Percentiles rank a stretch among this genome's conserved stretches.
Conservation (phyloP, 1,140 invertebrate genomes). For the Bombus breviceps region DNA sequence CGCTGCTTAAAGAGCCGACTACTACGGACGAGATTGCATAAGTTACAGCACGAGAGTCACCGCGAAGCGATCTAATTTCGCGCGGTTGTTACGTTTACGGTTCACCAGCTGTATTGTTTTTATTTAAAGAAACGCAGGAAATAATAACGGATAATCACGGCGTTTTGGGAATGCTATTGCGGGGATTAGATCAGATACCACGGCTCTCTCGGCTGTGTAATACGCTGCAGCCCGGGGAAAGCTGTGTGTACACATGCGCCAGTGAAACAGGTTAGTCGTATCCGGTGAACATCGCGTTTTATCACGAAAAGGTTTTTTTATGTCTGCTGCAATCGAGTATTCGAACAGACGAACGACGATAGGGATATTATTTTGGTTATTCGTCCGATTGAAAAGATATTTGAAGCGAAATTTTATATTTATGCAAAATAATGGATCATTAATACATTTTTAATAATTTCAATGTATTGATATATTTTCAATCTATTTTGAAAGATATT, state of each 20-base stretch:
- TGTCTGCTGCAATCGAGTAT: neutral
- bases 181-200: slow-evolving; percentile 61
- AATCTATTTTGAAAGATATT: too few species aligned
- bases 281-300: slow-evolving; percentile 18
- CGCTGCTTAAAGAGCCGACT: neutral
- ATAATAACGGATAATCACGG: slow-evolving; percentile 51
- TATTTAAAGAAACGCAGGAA: slow-evolving; percentile 39
- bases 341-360: neutral
- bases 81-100: slow-evolving; percentile 28
- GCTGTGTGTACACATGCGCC: slow-evolving; percentile 3
- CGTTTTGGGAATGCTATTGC: slow-evolving; percentile 25
- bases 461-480: too few species aligned
- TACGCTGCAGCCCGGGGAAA: slow-evolving; percentile 32
- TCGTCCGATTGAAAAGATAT: too few species aligned
- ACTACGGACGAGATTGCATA: slow-evolving; percentile 1
- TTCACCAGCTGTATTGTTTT: slow-evolving; percentile 24
- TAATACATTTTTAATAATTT: too few species aligned
- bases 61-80: slow-evolving; percentile 5
- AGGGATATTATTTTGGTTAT: too few species aligned
- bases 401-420: too few species aligned
- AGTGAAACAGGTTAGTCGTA: slow-evolving; percentile 24
- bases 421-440: too few species aligned
- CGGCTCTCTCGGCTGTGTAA: slow-evolving; percentile 31
- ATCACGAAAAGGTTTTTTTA: neutral
- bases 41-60: slow-evolving; percentile 3